Conservation (phyloP, 2,113 vertebrate species). For the Murina feae region DNA sequence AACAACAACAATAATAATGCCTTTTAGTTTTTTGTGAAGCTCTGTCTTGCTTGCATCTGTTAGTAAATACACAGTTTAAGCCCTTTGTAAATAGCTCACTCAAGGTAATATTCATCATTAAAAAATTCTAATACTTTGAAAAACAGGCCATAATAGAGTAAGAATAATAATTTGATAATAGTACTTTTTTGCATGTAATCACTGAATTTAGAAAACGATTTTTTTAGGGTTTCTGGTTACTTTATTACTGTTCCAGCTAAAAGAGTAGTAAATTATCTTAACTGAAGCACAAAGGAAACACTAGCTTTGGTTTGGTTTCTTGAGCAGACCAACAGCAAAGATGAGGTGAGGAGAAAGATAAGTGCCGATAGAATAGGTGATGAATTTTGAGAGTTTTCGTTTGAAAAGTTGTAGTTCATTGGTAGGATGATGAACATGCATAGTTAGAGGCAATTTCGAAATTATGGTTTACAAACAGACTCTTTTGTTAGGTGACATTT, state of each 20-base stretch:
- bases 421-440: not conserved
- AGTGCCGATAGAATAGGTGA: not conserved
- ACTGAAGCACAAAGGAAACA: not conserved
- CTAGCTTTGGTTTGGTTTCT: slow-evolving; percentile 24
- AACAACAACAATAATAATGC: not conserved
- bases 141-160: slow-evolving; percentile 34
- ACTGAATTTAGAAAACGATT: slow-evolving; percentile 46
- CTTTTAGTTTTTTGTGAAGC: slow-evolving; percentile 20
- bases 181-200: not conserved
- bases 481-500: not conserved
- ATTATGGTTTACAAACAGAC: not conserved
- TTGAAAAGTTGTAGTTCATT: slow-evolving; percentile 5
- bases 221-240: slow-evolving; percentile 15
- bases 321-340: slow-evolving; percentile 28
- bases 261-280: not conserved
- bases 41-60: slow-evolving; percentile 37
- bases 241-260: slow-evolving; percentile 23
- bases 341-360: slow-evolving; percentile 17
- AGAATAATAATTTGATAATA: slow-evolving; percentile 35
- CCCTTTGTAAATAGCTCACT: slow-evolving; percentile 17
- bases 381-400: slow-evolving; percentile 21
- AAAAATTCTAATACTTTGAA: slow-evolving; percentile 41
- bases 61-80: slow-evolving; percentile 42
- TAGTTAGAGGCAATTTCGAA: not conserved
- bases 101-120: not conserved